Base-by-base conservation (phyloP, 2,888 invertebrate species). In the Choristoneura rosaceana region DNA sequence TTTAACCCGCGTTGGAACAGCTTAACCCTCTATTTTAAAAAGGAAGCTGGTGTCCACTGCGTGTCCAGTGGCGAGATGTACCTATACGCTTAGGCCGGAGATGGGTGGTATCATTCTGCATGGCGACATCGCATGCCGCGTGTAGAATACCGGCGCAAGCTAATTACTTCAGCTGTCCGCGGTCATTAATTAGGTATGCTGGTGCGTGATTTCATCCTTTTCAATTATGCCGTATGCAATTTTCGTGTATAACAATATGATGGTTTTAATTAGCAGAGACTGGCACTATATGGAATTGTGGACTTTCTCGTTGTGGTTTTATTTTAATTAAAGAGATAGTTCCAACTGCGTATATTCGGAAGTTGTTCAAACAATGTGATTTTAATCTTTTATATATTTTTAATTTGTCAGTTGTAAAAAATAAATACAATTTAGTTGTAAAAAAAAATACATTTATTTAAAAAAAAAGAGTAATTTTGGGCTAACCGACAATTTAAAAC, bases 131-230 rank as follows among this genome's bases (percentile, higher is more conserved):
- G 17, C 14, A 17, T 17, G 17, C 8, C 52, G 52, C 52, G 8
- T 52, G 52, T 52, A 5, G 52, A 52, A 52, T 52, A 52, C 52
- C 3, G 52, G 17, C 52, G 3, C 17, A 17, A 9, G 17, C 9
- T 52, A 55, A 55, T 55, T 55, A 55, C 25, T 55, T 25, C 79
- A 76, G 76, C 75, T 79, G 81, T 81, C 81, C 75, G 73, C 70
- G 75, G 74, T 65, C 77, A 82, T 82, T 82, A 80, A 74, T 64
- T 61, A n/a, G n/a, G n/a, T n/a, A 34, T n/a, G 45, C n/a, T 38
- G 4, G 68, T 50, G 64, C 64, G 69, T 73, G 69, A 64, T 73
- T 34, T 12, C 47, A 68, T 64, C 17, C 52, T 33, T 68, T 52
- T 50, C 47, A 12, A 38, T 58, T 63, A 63, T 34, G 63, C 45